A percentile compares a stretch with the other conserved stretches of the same genome.
These are phyloP conservation scores for Perdix hodgsoniae DNA, from an alignment of 2,797 vertebrate genomes.

Conservation along the genomic window DNA sequence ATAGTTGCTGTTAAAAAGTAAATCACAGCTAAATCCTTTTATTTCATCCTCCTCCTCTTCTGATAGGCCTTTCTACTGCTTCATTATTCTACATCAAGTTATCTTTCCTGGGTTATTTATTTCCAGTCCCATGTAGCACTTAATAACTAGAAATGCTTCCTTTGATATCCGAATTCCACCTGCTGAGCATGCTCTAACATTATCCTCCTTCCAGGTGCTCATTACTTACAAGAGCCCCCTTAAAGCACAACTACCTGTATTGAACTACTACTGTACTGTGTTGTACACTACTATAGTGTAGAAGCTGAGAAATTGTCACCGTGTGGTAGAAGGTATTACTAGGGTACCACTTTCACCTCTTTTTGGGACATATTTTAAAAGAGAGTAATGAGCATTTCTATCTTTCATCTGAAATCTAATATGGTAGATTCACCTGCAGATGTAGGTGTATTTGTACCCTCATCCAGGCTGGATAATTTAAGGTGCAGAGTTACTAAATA, in stretches of 20 bases:
- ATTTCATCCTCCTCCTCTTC: background rate
- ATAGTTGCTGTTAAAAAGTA: background rate
- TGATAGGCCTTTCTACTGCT: background rate
- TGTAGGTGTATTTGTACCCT: background rate
- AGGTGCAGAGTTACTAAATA: background rate
- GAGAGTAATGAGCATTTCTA: background rate
- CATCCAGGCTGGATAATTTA: background rate
- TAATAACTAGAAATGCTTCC: background rate
- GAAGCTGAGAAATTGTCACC: background rate
- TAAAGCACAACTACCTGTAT: background rate
- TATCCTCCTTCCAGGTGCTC: background rate
- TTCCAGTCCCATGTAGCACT: background rate
- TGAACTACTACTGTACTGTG: background rate
- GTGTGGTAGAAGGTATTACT: background rate
- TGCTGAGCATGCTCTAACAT: fast-evolving
- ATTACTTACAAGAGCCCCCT: background rate
- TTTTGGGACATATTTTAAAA: background rate
- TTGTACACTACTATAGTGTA: background rate
- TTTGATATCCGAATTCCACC: background rate
- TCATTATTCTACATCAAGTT: background rate
- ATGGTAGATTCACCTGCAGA: too few relatives aligned
- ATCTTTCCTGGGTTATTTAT: background rate
- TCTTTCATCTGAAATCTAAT: background rate
- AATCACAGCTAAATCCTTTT: background rate
- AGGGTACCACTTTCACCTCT: background rate